phyloP scores from a whole-genome alignment of 2,797 vertebrate genomes.

The Mallotus villosus region DNA sequence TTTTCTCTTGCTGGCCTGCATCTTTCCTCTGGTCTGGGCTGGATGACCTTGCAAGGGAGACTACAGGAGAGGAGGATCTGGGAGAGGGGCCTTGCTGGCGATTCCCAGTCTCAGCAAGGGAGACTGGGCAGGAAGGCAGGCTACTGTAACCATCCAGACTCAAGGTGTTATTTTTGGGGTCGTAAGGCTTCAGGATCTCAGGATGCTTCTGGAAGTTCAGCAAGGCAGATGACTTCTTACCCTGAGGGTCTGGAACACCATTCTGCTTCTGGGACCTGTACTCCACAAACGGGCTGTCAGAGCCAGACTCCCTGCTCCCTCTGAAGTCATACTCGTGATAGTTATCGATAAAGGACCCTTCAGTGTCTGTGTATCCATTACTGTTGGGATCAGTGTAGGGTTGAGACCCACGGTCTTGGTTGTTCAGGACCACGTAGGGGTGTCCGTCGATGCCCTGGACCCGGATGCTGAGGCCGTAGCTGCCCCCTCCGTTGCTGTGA shows the following conservation, averaged over 20 bases:
- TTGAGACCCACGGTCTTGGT: conserved; percentile 78
- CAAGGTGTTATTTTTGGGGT: conserved; percentile 82
- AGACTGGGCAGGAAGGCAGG: conserved; percentile 56
- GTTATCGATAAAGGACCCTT: conserved; percentile 71
- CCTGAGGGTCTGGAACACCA: conserved; percentile 59
- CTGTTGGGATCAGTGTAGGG: conserved; percentile 59
- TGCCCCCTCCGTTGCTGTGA: conserved; percentile 75
- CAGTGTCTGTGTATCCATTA: conserved; percentile 67
- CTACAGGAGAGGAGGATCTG: conserved; percentile 50
- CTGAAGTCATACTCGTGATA: conserved; percentile 71
- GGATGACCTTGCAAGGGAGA: conserved; percentile 42
- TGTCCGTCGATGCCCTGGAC: conserved; percentile 98
- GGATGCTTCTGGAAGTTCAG: conserved; percentile 93
- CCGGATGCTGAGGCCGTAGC: conserved; percentile 94
- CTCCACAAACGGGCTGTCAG: conserved; percentile 77
- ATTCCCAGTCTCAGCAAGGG: conserved; percentile 56
- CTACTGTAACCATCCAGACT: conserved; percentile 65
- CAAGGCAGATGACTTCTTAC: conserved; percentile 68
- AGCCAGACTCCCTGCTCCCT: conserved; percentile 57
- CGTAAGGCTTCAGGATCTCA: conserved; percentile 89
- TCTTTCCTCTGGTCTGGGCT: conserved; percentile 57
- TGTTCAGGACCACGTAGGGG: conserved; percentile 96
- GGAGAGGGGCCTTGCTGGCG: conserved; percentile 61
- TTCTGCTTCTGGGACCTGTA: conserved; percentile 76
- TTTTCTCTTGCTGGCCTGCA: conserved; percentile 54